Evolutionary conservation across 2,797 vertebrate genomes (phyloP), one percentile per base, ranked within the genome.

Genomic region (Lepus townsendii): DNA sequence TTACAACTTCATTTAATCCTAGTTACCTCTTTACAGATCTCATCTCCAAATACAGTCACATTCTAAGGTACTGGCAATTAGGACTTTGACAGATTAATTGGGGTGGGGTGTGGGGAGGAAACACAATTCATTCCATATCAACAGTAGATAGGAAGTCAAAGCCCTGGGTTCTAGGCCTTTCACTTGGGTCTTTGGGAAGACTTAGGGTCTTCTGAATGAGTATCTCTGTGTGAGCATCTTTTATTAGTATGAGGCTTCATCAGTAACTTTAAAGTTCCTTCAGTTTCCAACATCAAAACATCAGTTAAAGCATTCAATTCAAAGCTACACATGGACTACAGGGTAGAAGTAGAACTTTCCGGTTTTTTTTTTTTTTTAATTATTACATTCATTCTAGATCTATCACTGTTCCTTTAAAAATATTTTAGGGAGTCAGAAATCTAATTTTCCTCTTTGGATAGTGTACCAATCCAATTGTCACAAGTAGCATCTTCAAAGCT

Each of bases 341-440:
- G 84, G 7, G 57, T 60, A 65, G 30, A 92, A 75, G 5, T 8
- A 35, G 26, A 83, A 30, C 13, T 54, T 50, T 42, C 20, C 5
- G 63, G 38, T 80, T 92, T 42, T 50, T 57, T 42, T 42, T 1
- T 42, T 42, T 9, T 8, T 42, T 42, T 42, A 10, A 9, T 47
- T 35, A 54, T 62, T 94, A 72, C 13, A 57, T 62, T 84, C 22
- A 52, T 94, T 72, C 38, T 30, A 90, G 72, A 32, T 71, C 54
- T 71, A 90, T 12, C 80, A 78, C 27, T 78, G 57, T 62, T 87
- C 32, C 38, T 94, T 83, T 90, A 84, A 75, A 83, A 85, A 66
- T 69, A 35, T 80, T 30, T 26, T 72, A 88, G 16, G 83, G 32
- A 93, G n/a, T 82, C 24, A 57, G 26, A 42, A 93, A 88, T 84